Evolutionary conservation across 2,113 vertebrate species (phyloP).

Genomic region (Neomonachus schauinslandi): DNA sequence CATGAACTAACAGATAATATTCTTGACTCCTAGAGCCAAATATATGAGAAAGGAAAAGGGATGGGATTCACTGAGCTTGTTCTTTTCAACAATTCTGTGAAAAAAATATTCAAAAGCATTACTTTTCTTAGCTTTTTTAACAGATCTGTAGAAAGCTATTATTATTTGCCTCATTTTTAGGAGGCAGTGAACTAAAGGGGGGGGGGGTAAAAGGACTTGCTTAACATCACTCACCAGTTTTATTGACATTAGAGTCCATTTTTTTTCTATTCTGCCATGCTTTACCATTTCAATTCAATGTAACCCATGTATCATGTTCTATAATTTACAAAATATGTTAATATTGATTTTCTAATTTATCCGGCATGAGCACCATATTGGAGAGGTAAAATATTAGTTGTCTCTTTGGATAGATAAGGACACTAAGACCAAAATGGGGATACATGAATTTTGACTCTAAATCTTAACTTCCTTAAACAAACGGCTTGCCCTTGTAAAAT

Average conservation of each 20-base stretch:
- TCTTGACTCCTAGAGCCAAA: constrained; percentile 29
- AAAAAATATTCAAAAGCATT: neutral
- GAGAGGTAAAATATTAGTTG: neutral
- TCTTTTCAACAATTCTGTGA: neutral
- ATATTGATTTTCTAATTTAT: neutral
- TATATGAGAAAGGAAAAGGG: neutral
- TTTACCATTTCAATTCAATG: neutral
- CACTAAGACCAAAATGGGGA: neutral
- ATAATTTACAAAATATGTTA: neutral
- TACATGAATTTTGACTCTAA: neutral
- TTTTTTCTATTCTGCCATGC: neutral
- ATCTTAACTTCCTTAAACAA: neutral
- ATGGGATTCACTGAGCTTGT: neutral
- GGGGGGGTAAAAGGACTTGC: neutral
- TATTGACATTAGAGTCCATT: neutral
- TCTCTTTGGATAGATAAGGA: neutral
- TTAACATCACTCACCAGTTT: neutral
- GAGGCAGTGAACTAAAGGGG: neutral
- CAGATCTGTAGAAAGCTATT: neutral
- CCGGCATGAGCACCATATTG: neutral
- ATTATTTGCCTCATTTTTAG: neutral
- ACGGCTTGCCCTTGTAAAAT: neutral
- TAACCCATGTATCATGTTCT: neutral
- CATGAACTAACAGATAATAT: neutral
- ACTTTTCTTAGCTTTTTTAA: neutral